Base-by-base conservation (phyloP, 2,113 vertebrate species). In the Pyrgilauda ruficollis region DNA sequence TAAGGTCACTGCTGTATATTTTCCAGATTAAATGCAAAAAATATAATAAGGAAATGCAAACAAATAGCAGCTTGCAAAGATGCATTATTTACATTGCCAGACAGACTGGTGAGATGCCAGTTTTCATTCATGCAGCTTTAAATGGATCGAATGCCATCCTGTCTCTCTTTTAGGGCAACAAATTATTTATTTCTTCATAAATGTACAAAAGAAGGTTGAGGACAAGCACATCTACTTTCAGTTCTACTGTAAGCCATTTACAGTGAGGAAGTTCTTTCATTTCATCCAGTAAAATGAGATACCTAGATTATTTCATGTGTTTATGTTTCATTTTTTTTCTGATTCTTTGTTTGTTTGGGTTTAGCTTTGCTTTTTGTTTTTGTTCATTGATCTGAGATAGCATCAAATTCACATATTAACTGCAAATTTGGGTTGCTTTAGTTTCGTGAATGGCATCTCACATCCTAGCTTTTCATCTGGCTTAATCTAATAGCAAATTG, bases 11-110 rank as follows among this genome's bases (percentile, higher is more conserved):
- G 37, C 31, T 52, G 69, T 27, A 50, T 70, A 67, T 92, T 58
- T 93, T 84, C 84, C 15, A 88, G 17, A 67, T 43, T 73, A 93
- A 90, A 91, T 69, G 84, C n/a, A 95, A 96, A 97, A 97, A 93
- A 69, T 86, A 68, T 47, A 70, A 39, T 84, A 77, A 96, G 28
- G 33, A 97, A 78, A 70, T 56, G n/a, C 22, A 87, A 89, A 88
- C 17, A 81, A 81, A 84, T 70, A 94, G 72, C 75, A 87, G 50
- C 87, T 90, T 93, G 70, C 76, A 87, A 78, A 90, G 76, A 61
- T 5, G 20, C 20, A 6, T 41, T 90, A 84, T 95, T 96, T 94
- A 82, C 92, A 90, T 12, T 44, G 46, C 58, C 44, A 94, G 74
- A 77, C 69, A 61, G 35, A 79, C 37, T 61, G 22, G 11, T 59